Conservation (phyloP, 2,113 vertebrate species). For the Grantiella picta region DNA sequence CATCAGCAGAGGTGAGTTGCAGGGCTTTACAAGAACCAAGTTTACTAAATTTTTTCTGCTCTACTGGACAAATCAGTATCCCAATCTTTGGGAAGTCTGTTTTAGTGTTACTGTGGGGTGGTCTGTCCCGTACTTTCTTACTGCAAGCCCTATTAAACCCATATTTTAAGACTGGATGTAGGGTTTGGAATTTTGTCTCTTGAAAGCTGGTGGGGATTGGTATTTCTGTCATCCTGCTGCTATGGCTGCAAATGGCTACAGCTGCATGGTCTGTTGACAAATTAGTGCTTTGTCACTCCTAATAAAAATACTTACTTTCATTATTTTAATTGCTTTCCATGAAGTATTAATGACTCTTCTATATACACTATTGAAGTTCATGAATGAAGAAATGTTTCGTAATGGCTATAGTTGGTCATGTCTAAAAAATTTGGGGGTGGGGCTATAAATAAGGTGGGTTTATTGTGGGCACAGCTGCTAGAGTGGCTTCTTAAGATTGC, state of each 20-base stretch:
- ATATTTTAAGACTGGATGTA: neutral
- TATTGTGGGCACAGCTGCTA: neutral
- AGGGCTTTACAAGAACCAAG: neutral
- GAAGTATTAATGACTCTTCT: neutral
- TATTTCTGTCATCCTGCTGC: neutral
- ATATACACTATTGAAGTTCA: neutral
- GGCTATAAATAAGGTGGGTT: neutral
- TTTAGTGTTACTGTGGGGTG: neutral
- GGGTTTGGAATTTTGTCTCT: neutral
- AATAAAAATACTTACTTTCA: neutral
- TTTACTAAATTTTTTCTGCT: neutral
- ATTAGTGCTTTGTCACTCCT: neutral
- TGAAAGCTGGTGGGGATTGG: neutral
- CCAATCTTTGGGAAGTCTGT: neutral
- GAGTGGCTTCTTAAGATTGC: neutral
- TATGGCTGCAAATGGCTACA: neutral
- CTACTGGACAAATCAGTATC: neutral
- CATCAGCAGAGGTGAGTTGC: conserved; percentile 88
- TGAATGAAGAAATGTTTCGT: neutral
- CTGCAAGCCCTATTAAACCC: neutral
- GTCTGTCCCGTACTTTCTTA: neutral
- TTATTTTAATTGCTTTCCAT: neutral
- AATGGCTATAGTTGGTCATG: neutral
- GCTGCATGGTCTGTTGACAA: neutral
- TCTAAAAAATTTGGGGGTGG: neutral